Conservation (phyloP, 1,140 invertebrate species). For the Sweltsa coloradensis region DNA sequence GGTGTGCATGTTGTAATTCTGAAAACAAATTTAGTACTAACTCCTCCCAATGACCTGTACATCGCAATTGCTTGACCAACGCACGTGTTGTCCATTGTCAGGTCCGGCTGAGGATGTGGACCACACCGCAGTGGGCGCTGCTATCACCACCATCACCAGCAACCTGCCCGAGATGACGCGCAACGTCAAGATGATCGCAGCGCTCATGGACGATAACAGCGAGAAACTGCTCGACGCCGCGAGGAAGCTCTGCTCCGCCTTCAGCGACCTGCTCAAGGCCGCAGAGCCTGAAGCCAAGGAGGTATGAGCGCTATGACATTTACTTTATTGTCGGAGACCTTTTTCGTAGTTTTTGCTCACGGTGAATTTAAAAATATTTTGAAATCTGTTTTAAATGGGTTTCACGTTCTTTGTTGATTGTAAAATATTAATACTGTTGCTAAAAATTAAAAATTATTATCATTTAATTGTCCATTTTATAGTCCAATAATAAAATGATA, state of each 20-base stretch:
- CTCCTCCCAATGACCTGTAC: no score
- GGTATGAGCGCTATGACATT: constrained; percentile 34
- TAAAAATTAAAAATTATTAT: no score
- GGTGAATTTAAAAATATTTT: constrained; percentile 4
- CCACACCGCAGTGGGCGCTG: constrained; percentile 89
- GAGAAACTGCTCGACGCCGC: constrained; percentile 86
- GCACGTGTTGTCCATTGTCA: no score
- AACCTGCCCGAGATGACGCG: constrained; percentile 95
- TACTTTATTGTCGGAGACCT: no score
- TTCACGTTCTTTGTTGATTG: constrained; percentile 24
- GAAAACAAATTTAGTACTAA: no score
- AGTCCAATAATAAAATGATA: no score
- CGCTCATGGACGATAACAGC: constrained; percentile 76
- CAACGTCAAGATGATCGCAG: constrained; percentile 88
- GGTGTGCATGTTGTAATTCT: no score
- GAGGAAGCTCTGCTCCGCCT: constrained; percentile 79
- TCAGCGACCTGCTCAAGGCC: constrained; percentile 86
- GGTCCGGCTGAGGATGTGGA: constrained; percentile 71
- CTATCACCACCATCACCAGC: constrained; percentile 92
- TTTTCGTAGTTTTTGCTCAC: constrained; percentile 9
- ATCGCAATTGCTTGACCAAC: no score
- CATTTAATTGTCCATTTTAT: no score
- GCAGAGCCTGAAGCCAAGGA: constrained; percentile 89
- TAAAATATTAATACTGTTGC: no score
- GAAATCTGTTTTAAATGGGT: constrained; percentile 13